Evolutionary conservation across 2,113 vertebrate species (phyloP).

Genomic region (Eolophus roseicapilla): DNA sequence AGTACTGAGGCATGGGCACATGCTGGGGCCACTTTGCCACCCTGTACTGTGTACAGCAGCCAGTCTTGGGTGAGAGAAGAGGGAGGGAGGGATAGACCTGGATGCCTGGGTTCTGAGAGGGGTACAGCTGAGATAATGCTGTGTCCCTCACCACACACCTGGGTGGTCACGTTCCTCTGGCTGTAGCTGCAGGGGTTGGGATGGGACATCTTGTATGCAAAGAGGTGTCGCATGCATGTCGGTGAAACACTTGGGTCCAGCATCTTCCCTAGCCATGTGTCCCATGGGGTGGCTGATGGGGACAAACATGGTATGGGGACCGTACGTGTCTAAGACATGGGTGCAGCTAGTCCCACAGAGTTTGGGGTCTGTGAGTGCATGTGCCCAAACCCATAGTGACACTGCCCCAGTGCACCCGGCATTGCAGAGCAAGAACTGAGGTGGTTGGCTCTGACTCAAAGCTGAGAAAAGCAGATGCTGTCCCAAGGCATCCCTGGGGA

Average conservation of each 20-base stretch:
- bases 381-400: not conserved
- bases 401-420: not conserved
- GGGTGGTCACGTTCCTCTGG: not conserved
- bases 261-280: rapidly evolving
- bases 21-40: not conserved
- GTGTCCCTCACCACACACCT: not conserved
- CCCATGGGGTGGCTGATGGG: rapidly evolving
- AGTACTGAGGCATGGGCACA: rapidly evolving
- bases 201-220: not conserved
- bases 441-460: not conserved
- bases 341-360: rapidly evolving
- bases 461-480: not conserved
- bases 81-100: rapidly evolving
- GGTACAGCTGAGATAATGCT: not conserved
- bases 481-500: not conserved
- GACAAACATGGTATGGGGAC: rapidly evolving
- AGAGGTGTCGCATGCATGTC: not conserved
- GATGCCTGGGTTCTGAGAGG: not conserved
- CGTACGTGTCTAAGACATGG: not conserved
- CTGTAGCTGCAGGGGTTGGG: not conserved
- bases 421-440: not conserved
- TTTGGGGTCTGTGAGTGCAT: not conserved
- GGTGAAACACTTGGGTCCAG: not conserved
- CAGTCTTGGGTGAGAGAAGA: not conserved
- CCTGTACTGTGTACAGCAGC: not conserved